A percentile compares a stretch with the other conserved stretches of the same genome.
These are phyloP conservation scores for Ditylenchus weischeri DNA, from an alignment of 2,888 invertebrate genomes.

Conservation along the genomic window DNA sequence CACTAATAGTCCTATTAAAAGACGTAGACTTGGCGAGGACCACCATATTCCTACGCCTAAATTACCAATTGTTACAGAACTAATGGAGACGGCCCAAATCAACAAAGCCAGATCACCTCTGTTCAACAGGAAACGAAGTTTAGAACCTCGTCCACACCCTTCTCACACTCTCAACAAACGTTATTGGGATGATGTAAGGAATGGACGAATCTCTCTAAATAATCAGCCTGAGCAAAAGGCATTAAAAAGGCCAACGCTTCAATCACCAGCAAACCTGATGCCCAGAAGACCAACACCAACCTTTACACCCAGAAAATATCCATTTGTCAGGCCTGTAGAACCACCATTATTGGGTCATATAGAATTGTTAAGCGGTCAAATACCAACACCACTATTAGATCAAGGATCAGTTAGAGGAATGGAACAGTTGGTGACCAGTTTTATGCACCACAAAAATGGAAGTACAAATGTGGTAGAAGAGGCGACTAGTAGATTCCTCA, in stretches of 20 bases:
- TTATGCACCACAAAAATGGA: neutral
- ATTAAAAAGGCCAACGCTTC: neutral
- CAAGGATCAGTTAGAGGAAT: neutral
- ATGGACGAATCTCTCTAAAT: slow-evolving; percentile 20
- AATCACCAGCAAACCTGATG: neutral
- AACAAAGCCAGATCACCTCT: no score
- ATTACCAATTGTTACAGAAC: no score
- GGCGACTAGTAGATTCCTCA: neutral
- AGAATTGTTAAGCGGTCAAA: neutral
- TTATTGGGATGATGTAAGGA: slow-evolving; percentile 33
- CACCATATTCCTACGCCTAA: no score
- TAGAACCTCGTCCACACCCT: slow-evolving; percentile 27
- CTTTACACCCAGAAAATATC: neutral
- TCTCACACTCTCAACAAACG: slow-evolving; percentile 30
- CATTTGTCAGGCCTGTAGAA: neutral
- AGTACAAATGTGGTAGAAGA: neutral
- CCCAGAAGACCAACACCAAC: slow-evolving; percentile 1
- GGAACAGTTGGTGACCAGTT: neutral
- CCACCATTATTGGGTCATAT: neutral
- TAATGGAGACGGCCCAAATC: no score
- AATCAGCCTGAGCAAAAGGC: neutral
- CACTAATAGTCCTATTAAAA: no score
- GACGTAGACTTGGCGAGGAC: no score
- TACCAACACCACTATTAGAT: neutral
- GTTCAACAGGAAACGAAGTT: slow-evolving; percentile 20